Evolutionary conservation across 2,888 invertebrate species (phyloP).

Genomic region (Horisme vitalbata): DNA sequence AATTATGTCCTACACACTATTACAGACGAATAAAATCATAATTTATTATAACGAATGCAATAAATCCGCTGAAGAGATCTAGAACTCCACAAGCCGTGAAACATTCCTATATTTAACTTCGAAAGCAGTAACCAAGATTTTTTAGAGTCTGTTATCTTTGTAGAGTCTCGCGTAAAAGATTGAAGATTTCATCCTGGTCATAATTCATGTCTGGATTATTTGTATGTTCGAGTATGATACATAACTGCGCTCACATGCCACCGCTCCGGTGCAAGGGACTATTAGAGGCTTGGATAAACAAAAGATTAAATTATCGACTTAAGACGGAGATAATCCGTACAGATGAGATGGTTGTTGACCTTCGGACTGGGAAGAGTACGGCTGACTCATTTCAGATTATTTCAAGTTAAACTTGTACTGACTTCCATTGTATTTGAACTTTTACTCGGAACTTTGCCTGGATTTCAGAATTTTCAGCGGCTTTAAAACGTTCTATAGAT

Average conservation of each 20-base stretch:
- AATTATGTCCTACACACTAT: slow-evolving; percentile 8
- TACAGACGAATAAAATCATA: slow-evolving; percentile 8
- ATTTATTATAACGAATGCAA: slow-evolving; percentile 7
- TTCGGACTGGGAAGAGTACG: slow-evolving; percentile 55
- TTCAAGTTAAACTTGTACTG: slow-evolving; percentile 30
- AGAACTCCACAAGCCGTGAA: slow-evolving; percentile 8
- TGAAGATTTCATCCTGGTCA: slow-evolving; percentile 54
- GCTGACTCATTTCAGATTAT: slow-evolving; percentile 49
- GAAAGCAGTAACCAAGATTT: slow-evolving; percentile 30
- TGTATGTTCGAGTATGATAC: slow-evolving; percentile 72
- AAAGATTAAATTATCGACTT: slow-evolving; percentile 79
- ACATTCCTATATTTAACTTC: slow-evolving; percentile 24
- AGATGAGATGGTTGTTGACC: slow-evolving; percentile 79
- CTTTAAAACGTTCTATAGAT: too few species aligned
- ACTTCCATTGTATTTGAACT: slow-evolving; percentile 27
- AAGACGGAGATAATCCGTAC: slow-evolving; percentile 77
- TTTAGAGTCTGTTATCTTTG: slow-evolving; percentile 36
- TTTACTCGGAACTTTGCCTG: not conserved
- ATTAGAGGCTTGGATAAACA: slow-evolving; percentile 80
- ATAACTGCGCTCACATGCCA: slow-evolving; percentile 64
- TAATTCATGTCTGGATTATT: slow-evolving; percentile 75
- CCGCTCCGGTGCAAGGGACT: slow-evolving; percentile 67
- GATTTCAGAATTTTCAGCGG: not conserved
- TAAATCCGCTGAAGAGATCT: slow-evolving; percentile 14
- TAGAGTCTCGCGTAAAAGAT: slow-evolving; percentile 48